Percentiles rank a stretch among this genome's conserved stretches.
phyloP scores from a whole-genome alignment of 1,140 invertebrate genomes.

The Drosophila truncata region DNA sequence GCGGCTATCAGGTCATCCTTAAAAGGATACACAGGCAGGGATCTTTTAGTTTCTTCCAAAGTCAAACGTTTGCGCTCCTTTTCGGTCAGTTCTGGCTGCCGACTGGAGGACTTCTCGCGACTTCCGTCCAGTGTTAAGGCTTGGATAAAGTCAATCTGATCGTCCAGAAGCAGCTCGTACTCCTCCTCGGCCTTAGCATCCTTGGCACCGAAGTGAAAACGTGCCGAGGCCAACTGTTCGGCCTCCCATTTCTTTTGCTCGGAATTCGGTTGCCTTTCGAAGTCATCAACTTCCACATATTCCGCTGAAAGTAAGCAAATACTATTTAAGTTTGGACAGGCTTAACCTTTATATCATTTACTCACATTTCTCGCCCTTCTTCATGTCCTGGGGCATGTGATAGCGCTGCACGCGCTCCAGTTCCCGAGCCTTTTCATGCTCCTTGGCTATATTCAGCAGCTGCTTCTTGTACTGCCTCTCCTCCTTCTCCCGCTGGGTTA shows the following conservation, averaged over 20 bases:
- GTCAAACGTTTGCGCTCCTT: conserved; percentile 91
- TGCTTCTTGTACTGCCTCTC: conserved; percentile 97
- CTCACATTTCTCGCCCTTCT: conserved; percentile 88
- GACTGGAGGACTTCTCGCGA: conserved; percentile 86
- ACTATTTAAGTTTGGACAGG: accelerated
- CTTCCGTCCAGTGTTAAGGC: conserved; percentile 95
- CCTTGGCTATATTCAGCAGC: conserved; percentile 95
- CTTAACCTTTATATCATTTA: too few relatives aligned
- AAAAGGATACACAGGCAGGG: conserved; percentile 97
- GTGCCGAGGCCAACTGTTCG: conserved; percentile 97
- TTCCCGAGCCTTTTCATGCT: conserved; percentile 97
- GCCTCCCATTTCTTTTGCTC: conserved; percentile 99
- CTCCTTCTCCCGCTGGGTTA: conserved; percentile 94
- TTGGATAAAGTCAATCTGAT: conserved; percentile 99
- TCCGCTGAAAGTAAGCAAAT: conserved; percentile 75
- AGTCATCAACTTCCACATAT: conserved; percentile 95
- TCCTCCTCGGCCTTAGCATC: conserved; percentile 90
- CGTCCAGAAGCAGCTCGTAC: conserved; percentile 97
- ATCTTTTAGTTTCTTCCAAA: conserved; percentile 96
- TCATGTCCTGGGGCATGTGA: conserved; percentile 94
- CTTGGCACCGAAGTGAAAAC: conserved; percentile 96
- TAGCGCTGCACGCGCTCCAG: conserved; percentile 97
- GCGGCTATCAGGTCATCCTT: conserved; percentile 95
- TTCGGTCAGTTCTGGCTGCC: conserved; percentile 88
- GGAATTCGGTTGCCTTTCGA: conserved; percentile 94